These are phyloP conservation scores for Nephrotoma appendiculata DNA, from an alignment of 2,888 invertebrate species.

Conservation along the genomic window DNA sequence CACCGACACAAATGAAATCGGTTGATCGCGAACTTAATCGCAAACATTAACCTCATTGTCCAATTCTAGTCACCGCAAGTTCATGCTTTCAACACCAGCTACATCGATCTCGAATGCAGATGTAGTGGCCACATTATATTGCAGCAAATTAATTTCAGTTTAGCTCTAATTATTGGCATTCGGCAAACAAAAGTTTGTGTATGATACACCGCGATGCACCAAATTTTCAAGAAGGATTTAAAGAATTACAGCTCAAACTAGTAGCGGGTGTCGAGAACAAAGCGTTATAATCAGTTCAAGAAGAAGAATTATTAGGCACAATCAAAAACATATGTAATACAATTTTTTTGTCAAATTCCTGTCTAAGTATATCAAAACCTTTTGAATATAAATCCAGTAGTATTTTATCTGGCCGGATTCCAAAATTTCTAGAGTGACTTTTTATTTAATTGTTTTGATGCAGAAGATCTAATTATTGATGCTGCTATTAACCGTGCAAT, in stretches of 20 bases:
- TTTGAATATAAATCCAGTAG: constrained; percentile 64
- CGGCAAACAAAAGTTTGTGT: constrained; percentile 75
- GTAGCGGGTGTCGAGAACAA: too few species aligned
- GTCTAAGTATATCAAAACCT: constrained; percentile 73
- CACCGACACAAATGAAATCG: constrained; percentile 32
- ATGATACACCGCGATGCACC: too few species aligned
- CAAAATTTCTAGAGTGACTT: constrained; percentile 60
- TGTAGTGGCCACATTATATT: not conserved
- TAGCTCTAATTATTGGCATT: constrained; percentile 83
- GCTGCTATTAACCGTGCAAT: constrained; percentile 61
- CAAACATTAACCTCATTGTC: constrained; percentile 22
- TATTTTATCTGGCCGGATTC: constrained; percentile 79
- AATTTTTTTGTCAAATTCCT: constrained; percentile 21
- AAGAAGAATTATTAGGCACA: constrained; percentile 73
- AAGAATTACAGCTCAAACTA: too few species aligned
- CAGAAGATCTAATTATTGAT: constrained; percentile 77
- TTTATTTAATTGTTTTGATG: constrained; percentile 71
- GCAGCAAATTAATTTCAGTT: constrained; percentile 17
- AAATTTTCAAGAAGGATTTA: too few species aligned
- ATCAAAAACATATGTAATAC: constrained; percentile 52
- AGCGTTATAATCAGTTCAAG: constrained; percentile 77
- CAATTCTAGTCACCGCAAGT: constrained; percentile 11
- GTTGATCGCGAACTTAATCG: constrained; percentile 36
- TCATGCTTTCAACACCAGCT: not conserved
- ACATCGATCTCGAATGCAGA: not conserved